Evolutionary conservation across 2,888 invertebrate genomes (phyloP), one percentile per base, ranked within the genome.

Genomic region (Netelia melanura): DNA sequence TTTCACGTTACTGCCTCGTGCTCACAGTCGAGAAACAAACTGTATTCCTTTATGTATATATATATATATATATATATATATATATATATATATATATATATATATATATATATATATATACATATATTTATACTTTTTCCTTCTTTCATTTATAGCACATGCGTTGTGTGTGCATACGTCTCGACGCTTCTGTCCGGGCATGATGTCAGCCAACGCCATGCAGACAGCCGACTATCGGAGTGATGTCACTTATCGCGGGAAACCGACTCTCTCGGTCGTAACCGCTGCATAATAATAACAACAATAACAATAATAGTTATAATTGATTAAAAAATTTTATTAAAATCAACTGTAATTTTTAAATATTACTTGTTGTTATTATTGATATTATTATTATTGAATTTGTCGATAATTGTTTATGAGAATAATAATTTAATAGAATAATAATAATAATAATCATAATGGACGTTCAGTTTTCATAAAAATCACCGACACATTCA

Each of bases 1-100:
- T 76, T 75, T 84, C 84, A 86, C 79, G 78, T 79, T 86, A 78
- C 56, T 30, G 25, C 74, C 79, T 81, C 84, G 81, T 84, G 83
- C 65, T 81, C 75, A 54, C 21, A 44, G 48, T 58, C 52, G 52
- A n/a, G 44, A n/a, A 64, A 71, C 64, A 48, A 48, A 48, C 48
- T 48, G 48, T 48, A 48, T 48, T 48, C 14, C 48, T 70, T 48
- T 43, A 30, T 38, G 21, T 17, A 17, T 17, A 17, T 17, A 30
- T 30, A 38, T 17, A 17, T n/a, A 56, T 70, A 8, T 52, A 43
- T 23, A 0, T 52, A 6, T n/a, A 11, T n/a, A 30, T 30, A 38
- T 17, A 17, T n/a, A 56, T 70, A 8, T 52, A 43, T 23, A 0
- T 52, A 6, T n/a, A 11, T n/a, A n/a, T n/a, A 25, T 64, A 10